Conservation (phyloP, 2,113 vertebrate species). For the Poicephalus gulielmi region DNA sequence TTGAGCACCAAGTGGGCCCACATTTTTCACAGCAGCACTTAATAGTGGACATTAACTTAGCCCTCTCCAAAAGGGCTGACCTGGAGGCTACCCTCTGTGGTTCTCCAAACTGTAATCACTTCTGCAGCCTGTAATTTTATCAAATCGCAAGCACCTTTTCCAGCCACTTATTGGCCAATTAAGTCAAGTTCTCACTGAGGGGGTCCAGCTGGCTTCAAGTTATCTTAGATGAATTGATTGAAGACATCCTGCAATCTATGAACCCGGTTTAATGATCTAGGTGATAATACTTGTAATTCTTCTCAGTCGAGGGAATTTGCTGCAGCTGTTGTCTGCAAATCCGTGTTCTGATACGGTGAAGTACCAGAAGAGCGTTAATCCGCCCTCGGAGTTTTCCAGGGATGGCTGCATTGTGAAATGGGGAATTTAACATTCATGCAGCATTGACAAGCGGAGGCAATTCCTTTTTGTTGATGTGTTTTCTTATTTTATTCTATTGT, state of each 20-base stretch:
- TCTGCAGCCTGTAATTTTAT: slow-evolving; percentile 93
- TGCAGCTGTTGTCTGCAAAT: slow-evolving; percentile 95
- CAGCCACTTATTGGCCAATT: slow-evolving; percentile 99
- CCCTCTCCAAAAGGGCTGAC: slow-evolving; percentile 82
- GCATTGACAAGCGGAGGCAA: slow-evolving; percentile 28
- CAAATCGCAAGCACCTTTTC: slow-evolving; percentile 94
- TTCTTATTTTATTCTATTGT: slow-evolving; percentile 54
- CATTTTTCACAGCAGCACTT: slow-evolving; percentile 95
- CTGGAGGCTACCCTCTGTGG: slow-evolving; percentile 69
- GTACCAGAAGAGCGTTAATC: slow-evolving; percentile 88
- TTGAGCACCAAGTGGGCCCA: slow-evolving; percentile 86
- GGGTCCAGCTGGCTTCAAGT: slow-evolving; percentile 97
- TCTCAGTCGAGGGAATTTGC: slow-evolving; percentile 98
- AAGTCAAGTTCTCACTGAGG: slow-evolving; percentile 99
- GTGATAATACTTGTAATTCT: slow-evolving; percentile 99
- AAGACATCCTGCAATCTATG: slow-evolving; percentile 94
- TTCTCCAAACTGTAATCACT: slow-evolving; percentile 91
- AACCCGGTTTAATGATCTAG: slow-evolving; percentile 99
- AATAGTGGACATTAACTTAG: slow-evolving; percentile 89
- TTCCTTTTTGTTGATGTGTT: slow-evolving; percentile 43
- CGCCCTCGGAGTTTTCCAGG: slow-evolving; percentile 79
- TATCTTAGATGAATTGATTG: slow-evolving; percentile 99
- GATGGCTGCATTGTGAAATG: slow-evolving; percentile 80
- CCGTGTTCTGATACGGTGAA: slow-evolving; percentile 90
- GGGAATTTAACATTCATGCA: slow-evolving; percentile 77